phyloP scores from a whole-genome alignment of 2,113 vertebrate species.

The Fregetta grallaria region DNA sequence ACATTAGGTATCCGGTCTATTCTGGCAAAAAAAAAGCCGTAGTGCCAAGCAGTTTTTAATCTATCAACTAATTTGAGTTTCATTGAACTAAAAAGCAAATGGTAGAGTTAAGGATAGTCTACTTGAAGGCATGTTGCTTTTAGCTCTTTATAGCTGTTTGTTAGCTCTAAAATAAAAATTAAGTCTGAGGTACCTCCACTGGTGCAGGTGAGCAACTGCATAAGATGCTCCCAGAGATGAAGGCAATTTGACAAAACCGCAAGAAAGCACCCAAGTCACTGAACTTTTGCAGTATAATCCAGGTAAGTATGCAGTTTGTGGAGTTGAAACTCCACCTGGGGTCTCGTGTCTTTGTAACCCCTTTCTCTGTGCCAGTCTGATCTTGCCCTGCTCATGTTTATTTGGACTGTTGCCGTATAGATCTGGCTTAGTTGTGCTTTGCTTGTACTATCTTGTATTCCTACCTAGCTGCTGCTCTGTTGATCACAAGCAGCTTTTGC shows the following conservation, averaged over 20 bases:
- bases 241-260: background rate
- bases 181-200: background rate
- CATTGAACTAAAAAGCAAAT: background rate
- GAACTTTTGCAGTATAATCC: background rate
- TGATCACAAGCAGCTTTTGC: background rate
- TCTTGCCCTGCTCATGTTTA: background rate
- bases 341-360: rapidly evolving
- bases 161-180: background rate
- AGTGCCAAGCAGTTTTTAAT: background rate
- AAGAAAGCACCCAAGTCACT: background rate
- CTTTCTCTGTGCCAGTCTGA: background rate
- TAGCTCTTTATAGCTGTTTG: background rate
- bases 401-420: background rate
- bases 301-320: background rate
- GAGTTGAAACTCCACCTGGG: background rate
- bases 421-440: background rate
- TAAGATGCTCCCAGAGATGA: background rate
- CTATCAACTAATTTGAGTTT: background rate
- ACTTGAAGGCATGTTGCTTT: background rate
- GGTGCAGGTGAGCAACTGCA: background rate
- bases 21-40: background rate
- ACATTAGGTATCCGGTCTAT: background rate
- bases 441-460: rapidly evolving
- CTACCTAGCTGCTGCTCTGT: background rate
- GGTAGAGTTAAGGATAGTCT: background rate